Percentiles rank a stretch among this genome's conserved stretches.
These are phyloP conservation scores for Melikaiella ostensackeni DNA, from an alignment of 2,888 invertebrate genomes.

Conservation along the genomic window DNA sequence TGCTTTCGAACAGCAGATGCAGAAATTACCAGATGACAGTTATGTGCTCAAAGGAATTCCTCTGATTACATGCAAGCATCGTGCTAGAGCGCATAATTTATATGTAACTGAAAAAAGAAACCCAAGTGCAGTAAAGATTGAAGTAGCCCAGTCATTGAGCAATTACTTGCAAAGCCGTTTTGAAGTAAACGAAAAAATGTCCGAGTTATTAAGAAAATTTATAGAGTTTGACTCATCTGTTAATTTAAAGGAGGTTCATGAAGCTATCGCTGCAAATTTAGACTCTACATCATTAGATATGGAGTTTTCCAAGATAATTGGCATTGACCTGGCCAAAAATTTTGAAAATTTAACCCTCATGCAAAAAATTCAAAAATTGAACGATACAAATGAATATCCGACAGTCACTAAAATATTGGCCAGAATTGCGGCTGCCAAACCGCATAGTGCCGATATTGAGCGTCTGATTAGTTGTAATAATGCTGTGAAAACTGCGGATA, in stretches of 20 bases:
- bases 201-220: not conserved
- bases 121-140: not conserved
- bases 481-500: not conserved
- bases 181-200: not conserved
- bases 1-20: not conserved
- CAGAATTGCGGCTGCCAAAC: constrained; percentile 30
- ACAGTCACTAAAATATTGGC: not conserved
- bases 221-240: constrained; percentile 4
- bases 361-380: not conserved
- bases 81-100: not conserved
- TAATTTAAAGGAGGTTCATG: not conserved
- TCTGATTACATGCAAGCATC: not conserved
- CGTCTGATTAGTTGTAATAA: constrained; percentile 12
- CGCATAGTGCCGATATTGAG: constrained; percentile 27
- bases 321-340: not conserved
- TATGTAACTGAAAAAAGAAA: constrained; percentile 15
- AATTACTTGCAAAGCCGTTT: constrained; percentile 6
- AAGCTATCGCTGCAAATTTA: constrained; percentile 1
- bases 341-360: not conserved
- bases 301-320: not conserved
- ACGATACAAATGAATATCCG: not conserved
- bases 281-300: not conserved
- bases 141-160: not conserved
- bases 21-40: not conserved
- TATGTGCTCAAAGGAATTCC: not conserved